Evolutionary conservation across 2,113 vertebrate species (phyloP).

Genomic region (Myotis davidii): DNA sequence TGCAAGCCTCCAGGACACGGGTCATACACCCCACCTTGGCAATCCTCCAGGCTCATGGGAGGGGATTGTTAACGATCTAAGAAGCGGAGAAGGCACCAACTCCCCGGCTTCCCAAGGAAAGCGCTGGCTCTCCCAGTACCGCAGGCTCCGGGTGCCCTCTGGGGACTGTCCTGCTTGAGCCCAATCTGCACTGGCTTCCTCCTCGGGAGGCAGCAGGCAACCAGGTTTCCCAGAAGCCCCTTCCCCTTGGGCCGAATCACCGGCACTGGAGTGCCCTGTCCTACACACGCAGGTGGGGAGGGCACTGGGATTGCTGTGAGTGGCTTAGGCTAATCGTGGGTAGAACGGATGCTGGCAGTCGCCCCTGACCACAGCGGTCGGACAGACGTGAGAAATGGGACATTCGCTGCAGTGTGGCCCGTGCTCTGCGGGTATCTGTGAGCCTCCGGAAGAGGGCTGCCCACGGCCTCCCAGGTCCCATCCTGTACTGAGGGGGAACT

Average conservation of each 20-base stretch:
- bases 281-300: not conserved
- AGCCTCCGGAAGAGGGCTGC: not conserved
- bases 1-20: not conserved
- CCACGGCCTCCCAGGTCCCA: not conserved
- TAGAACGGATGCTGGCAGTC: not conserved
- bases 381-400: not conserved
- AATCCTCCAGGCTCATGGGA: not conserved
- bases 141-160: not conserved
- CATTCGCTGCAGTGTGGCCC: not conserved
- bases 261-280: not conserved
- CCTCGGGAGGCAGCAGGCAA: not conserved
- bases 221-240: not conserved
- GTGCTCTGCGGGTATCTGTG: not conserved
- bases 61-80: not conserved
- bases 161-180: not conserved
- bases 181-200: not conserved
- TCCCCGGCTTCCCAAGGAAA: not conserved
- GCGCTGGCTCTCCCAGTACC: not conserved
- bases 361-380: not conserved
- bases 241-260: not conserved
- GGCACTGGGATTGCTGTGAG: not conserved
- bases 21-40: not conserved
- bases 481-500: not conserved
- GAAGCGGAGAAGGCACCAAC: not conserved
- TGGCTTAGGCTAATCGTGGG: not conserved